Base-by-base conservation (phyloP, 2,113 vertebrate genomes). In the Spilogale gracilis region DNA sequence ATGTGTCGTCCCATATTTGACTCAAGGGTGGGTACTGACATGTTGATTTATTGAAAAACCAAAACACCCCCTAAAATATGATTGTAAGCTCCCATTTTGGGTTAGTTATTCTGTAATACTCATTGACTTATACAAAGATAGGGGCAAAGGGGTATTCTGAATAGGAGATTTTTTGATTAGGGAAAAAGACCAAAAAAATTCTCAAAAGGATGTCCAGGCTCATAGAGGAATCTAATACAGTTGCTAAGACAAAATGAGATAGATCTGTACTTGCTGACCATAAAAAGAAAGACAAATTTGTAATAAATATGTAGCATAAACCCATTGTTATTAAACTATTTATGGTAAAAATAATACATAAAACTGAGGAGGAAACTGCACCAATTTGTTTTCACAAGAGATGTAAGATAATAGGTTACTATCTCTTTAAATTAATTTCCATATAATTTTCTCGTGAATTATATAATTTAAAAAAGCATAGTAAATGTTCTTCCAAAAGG, bases 301-400 rank as follows among this genome's bases (percentile, higher is more conserved):
- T 63, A 63, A n/a, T 89, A 69, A 32, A 76, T 91, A 73, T 23
- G n/a, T 79, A 60, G 7, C 27, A 0, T 80, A 84, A 82, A 76
- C 25, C 27, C 25, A 38, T 85, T 88, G 69, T 94, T 88, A 93
- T 67, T 92, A 90, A 92, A 95, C 69, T 91, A 94, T 32, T 76
- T 90, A 83, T 76, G 79, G 27, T 84, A 95, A 91, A 82, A 76
- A 80, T 56, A 61, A 18, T 63, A 38, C 23, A 83, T 84, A 82
- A 93, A 89, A 95, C 23, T 60, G 3, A 76, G 14, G 43, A 92
- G 14, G 14, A 94, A 89, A 79, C 2, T 14, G 8, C 48, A 94
- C 10, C 21, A 85, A 89, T 81, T n/a, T 91, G 21, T 63, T 87
- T 73, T 76, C 9, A 86, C 45, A 76, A 84, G 32, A 60, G 10